Base-by-base conservation (phyloP, 2,113 vertebrate genomes). In the Dromaius novaehollandiae region DNA sequence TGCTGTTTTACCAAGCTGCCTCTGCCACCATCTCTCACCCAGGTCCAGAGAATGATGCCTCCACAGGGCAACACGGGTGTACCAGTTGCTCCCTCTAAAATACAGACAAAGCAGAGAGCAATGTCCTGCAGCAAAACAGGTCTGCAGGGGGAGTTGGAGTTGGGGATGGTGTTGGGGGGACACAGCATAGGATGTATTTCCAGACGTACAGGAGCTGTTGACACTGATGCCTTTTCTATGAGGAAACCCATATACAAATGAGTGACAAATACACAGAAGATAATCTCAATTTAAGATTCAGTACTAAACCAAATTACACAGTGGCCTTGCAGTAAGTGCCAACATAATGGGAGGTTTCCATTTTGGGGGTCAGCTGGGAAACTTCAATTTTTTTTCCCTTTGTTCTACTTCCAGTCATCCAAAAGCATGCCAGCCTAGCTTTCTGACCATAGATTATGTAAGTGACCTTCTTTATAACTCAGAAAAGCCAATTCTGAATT, bases 351-450 rank as follows among this genome's bases (percentile, higher is more conserved):
- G 87, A 95, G 74, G 89, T 38, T 96, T 97, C 83, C 75, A 51
- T 66, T 86, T 78, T 70, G 68, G 77, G 77, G 71, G 64, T 91
- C 70, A 88, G 36, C 66, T 86, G 78, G 84, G 60, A 94, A 83
- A 93, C 65, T 16, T 89, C 4, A 2, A 5, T 82, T 88, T 74
- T 82, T 86, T 89, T 8, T 13, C 26, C 46, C 36, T 95, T 92
- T 91, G 30, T 93, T 96, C 71, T 81, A 42, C 61, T 92, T 93
- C 94, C 93, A 97, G 75, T 64, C 75, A 82, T 40, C 87, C 68
- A 81, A 89, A 94, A 82, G 20, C 50, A 60, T 34, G 84, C 64
- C 75, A 89, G 63, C 68, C 46, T 86, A 87, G 81, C 61, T 86
- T 92, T 95, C 84, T 94, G 83, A 68, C 74, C 80, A 73, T 36